Evolutionary conservation across 2,113 vertebrate species (phyloP), one percentile per base, ranked within the genome.

Genomic region (Tachysurus fulvidraco): DNA sequence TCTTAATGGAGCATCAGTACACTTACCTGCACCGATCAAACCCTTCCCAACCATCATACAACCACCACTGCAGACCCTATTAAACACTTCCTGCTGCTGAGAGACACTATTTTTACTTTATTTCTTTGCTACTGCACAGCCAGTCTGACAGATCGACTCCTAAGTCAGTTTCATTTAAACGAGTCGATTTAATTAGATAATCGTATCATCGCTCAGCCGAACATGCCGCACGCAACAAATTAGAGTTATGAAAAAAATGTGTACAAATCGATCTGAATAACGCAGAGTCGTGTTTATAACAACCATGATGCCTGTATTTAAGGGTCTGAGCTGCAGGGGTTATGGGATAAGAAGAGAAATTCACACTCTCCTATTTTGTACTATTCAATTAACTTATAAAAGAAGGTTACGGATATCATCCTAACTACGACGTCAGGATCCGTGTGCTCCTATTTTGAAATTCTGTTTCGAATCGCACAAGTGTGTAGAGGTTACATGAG

Each of bases 141-240:
- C n/a, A 30, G n/a, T 30, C 64, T 69, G 65, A 13, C 28, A 69
- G 9, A 69, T 36, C 65, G 30, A 36, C 65, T 69, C 28, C 65
- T 69, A 9, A 14, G 11, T 60, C 79, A 81, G 55, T 13, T 13
- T 62, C 19, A 80, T 11, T 30, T 25, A 65, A 44, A 0, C 17
- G 46, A 64, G 81, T 8, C 50, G 62, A 69, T 30, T 65, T 52
- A 64, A 83, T 83, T 67, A 50, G 60, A 83, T 83, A 83, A 83
- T 83, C 13, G 5, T 46, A 67, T 69, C 81, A 83, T 44, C 81
- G 25, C 25, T 54, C 44, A 17, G 23, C 62, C 9, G 6, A 67
- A 52, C 19, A 52, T 25, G 52, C 59, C 83, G 73, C 81, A 84
- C 73, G 65, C 67, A 84, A 73, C 83, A 17, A 84, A 74, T 74